A percentile compares a stretch with the other conserved stretches of the same genome.
Conservation (phyloP, 2,113 vertebrate genomes). For the Solea solea region DNA sequence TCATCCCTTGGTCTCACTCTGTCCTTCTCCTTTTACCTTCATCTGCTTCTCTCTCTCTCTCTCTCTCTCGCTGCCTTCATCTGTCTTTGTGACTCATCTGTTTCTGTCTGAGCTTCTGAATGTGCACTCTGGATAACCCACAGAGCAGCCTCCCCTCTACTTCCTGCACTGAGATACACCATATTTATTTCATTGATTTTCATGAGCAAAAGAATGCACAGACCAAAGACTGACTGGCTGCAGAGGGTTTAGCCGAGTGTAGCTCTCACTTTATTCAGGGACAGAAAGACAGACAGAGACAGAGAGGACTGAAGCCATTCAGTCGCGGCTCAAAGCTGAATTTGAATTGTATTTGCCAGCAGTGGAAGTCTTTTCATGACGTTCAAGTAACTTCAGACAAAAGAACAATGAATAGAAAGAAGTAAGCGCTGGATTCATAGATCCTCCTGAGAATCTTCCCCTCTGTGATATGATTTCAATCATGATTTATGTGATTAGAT, state of each 20-base stretch:
- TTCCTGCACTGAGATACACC: conserved; percentile 76
- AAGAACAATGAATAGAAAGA: background rate
- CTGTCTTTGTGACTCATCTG: conserved; percentile 61
- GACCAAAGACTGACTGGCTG: conserved; percentile 75
- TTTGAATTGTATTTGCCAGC: background rate
- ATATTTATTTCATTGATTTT: conserved; percentile 80
- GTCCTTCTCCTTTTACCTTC: conserved; percentile 25
- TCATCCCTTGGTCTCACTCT: conserved; percentile 10
- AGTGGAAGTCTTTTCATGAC: background rate
- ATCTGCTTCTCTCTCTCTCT: conserved; percentile 33
- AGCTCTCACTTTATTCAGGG: conserved; percentile 27
- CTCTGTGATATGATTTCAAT: conserved; percentile 47
- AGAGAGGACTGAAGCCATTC: conserved; percentile 11
- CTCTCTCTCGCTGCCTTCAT: conserved; percentile 41
- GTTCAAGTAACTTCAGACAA: background rate
- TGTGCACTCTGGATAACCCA: conserved; percentile 82
- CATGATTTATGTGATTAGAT: conserved; percentile 64
- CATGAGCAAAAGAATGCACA: conserved; percentile 59
- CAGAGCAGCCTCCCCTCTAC: conserved; percentile 62
- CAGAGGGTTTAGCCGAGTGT: conserved; percentile 58
- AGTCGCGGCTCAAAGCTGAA: conserved; percentile 13
- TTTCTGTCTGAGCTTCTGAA: conserved; percentile 77
- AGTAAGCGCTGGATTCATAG: conserved; percentile 30
- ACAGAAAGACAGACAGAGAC: conserved; percentile 40
- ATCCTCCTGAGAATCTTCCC: conserved; percentile 23